Evolutionary conservation across 2,797 vertebrate genomes (phyloP).

Genomic region (Emys orbicularis): DNA sequence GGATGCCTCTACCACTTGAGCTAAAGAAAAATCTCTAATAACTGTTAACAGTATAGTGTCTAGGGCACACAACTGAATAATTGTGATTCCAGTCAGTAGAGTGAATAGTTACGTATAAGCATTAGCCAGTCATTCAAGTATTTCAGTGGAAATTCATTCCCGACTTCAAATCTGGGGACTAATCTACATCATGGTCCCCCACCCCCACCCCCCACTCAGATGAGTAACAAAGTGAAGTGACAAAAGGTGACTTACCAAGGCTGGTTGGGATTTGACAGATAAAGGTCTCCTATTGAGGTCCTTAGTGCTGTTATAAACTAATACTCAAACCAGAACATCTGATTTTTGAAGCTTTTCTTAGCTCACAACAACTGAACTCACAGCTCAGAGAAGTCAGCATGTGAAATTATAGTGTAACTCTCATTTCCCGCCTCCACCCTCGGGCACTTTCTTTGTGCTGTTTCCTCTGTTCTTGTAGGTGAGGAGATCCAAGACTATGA

Average conservation of each 20-base stretch:
- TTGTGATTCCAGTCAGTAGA: not conserved
- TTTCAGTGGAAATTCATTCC: not conserved
- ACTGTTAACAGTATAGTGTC: not conserved
- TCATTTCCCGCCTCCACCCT: not conserved
- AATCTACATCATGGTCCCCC: not conserved
- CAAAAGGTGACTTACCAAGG: not conserved
- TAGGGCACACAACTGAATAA: not conserved
- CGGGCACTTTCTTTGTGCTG: not conserved
- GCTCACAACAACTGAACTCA: not conserved
- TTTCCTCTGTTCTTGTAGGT: not conserved
- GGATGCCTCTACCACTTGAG: not conserved
- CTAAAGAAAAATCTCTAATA: not conserved
- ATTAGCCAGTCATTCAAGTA: not conserved
- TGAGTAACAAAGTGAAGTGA: not conserved
- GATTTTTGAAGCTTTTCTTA: not conserved
- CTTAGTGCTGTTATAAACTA: not conserved
- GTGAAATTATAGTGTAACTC: not conserved
- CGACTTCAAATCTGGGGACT: not conserved
- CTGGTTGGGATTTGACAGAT: not conserved
- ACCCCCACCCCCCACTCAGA: not conserved
- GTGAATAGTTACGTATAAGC: not conserved
- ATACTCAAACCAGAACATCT: not conserved
- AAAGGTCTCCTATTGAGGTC: not conserved
- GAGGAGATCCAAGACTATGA: not conserved
- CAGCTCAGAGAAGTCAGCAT: not conserved